Conservation (phyloP, 2,113 vertebrate species). For the Origma solitaria region DNA sequence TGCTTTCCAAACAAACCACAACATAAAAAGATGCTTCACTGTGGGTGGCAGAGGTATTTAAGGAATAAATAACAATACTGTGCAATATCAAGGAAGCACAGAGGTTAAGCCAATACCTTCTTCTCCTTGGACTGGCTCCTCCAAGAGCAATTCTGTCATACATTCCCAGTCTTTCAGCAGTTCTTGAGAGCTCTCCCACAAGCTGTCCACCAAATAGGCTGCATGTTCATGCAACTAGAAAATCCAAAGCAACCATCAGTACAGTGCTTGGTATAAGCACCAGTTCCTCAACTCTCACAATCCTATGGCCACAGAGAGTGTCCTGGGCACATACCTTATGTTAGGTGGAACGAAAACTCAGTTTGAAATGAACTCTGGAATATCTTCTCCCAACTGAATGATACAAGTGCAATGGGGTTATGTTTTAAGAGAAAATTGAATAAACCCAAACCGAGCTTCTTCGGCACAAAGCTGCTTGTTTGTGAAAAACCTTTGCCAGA, state of each 20-base stretch:
- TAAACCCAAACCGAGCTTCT: background rate
- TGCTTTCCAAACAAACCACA: background rate
- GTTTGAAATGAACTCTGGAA: background rate
- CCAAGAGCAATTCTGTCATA: conserved; percentile 95
- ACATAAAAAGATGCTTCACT: background rate
- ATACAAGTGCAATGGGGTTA: background rate
- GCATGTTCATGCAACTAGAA: conserved; percentile 96
- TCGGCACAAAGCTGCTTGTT: background rate
- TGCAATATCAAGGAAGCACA: background rate
- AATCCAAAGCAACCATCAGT: conserved; percentile 50
- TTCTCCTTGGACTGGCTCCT: conserved; percentile 96
- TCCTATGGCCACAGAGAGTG: background rate
- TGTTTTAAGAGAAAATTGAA: background rate
- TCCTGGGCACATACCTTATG: rapidly evolving
- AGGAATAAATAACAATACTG: background rate
- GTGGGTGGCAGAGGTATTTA: background rate
- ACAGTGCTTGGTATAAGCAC: background rate
- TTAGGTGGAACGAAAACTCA: background rate
- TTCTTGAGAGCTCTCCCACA: conserved; percentile 99
- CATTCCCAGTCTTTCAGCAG: conserved; percentile 99
- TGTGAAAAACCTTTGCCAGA: background rate
- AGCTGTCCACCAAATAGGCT: conserved; percentile 95
- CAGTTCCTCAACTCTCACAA: background rate
- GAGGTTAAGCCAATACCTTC: conserved; percentile 79
- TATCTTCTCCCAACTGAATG: background rate